A percentile compares a stretch with the other conserved stretches of the same genome.
Evolutionary conservation across 2,797 vertebrate genomes (phyloP).

Genomic region (Microcaecilia unicolor): DNA sequence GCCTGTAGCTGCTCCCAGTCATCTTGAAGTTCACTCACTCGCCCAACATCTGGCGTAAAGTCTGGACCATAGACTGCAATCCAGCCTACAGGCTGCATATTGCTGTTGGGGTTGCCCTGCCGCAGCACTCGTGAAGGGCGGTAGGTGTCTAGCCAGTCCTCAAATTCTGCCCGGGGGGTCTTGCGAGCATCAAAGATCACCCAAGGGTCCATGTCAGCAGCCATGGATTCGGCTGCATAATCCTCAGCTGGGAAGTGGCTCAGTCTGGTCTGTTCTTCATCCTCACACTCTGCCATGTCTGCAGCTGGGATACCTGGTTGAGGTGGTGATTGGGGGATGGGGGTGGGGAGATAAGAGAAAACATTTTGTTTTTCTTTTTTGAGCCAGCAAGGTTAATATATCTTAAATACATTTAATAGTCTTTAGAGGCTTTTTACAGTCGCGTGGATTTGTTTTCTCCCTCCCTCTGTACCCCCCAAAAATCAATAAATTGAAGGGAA

Average conservation of each 20-base stretch:
- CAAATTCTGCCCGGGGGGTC: constrained; percentile 68
- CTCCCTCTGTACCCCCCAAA: no score
- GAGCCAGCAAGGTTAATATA: no score
- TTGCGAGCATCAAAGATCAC: constrained; percentile 70
- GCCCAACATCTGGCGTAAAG: constrained; percentile 24
- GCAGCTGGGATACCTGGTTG: no score
- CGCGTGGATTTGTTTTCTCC: no score
- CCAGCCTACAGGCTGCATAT: constrained; percentile 69
- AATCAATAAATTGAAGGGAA: no score
- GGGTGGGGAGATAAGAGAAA: no score
- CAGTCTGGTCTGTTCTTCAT: constrained; percentile 21
- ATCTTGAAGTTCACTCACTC: constrained; percentile 68
- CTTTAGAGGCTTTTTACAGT: no score
- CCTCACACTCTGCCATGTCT: constrained; percentile 14
- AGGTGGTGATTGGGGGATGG: no score
- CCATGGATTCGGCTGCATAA: constrained; percentile 76
- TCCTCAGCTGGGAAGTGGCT: constrained; percentile 53
- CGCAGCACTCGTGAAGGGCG: constrained; percentile 72
- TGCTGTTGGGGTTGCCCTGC: constrained; percentile 49
- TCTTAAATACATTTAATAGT: no score
- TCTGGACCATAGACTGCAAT: constrained; percentile 61
- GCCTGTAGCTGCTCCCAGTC: constrained; percentile 72
- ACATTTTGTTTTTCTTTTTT: no score
- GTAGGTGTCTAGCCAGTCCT: constrained; percentile 76
- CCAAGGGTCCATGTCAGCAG: constrained; percentile 87